A percentile compares a stretch with the other conserved stretches of the same genome.
phyloP scores from a whole-genome alignment of 2,888 invertebrate species.

The Omphaloscelis lunosa region DNA sequence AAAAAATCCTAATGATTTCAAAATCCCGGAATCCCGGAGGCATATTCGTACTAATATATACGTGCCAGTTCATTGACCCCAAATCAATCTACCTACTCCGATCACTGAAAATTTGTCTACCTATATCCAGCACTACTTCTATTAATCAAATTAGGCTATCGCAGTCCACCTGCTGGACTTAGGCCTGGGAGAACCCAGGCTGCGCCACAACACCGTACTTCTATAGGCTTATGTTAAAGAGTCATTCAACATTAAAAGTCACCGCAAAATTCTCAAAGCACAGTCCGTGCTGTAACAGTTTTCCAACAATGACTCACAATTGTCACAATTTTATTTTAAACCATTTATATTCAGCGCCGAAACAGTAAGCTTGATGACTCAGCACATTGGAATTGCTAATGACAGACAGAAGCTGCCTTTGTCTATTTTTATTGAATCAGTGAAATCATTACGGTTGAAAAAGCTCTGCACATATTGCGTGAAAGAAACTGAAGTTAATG shows the following conservation, averaged over 20 bases:
- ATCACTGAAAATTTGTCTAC: no score
- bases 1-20: no score
- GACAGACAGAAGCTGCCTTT: conserved; percentile 47
- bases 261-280: neutral
- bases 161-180: no score
- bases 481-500: conserved; percentile 9
- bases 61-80: no score
- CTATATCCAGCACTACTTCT: neutral
- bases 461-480: conserved; percentile 26
- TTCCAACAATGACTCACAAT: conserved; percentile 74
- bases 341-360: conserved; percentile 82
- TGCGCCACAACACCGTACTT: no score
- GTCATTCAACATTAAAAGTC: neutral
- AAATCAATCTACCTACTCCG: no score
- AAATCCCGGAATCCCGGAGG: no score
- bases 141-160: no score
- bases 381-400: conserved; percentile 75
- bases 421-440: conserved; percentile 57
- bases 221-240: neutral
- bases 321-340: conserved; percentile 76
- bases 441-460: conserved; percentile 58
- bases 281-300: conserved; percentile 46
- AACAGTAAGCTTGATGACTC: conserved; percentile 80
- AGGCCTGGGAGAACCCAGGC: no score
- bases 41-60: no score